A percentile compares a stretch with the other conserved stretches of the same genome.
These are phyloP conservation scores for Hydractinia echinata DNA, from an alignment of 30 jellyfish, hydroid and myxozoan species.

Conservation along the genomic window DNA sequence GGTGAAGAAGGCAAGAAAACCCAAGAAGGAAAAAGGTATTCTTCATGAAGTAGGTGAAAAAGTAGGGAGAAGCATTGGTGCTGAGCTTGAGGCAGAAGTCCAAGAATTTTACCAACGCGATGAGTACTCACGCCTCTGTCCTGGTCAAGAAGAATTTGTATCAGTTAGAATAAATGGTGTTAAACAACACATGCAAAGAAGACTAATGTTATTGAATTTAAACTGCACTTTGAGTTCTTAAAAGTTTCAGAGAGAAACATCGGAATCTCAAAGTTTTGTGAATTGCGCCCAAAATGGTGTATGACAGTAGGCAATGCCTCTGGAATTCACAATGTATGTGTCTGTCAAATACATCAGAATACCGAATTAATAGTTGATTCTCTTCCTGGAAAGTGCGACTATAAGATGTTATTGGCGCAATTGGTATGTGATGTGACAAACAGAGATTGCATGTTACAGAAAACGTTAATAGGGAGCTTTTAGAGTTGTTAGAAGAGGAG, in stretches of 20 bases:
- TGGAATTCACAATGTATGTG: constrained; percentile 33
- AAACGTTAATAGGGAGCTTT: not conserved
- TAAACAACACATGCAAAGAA: constrained; percentile 1
- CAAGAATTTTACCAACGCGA: constrained; percentile 18
- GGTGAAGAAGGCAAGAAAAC: not conserved
- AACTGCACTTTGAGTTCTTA: constrained; percentile 7
- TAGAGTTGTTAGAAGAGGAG: not conserved
- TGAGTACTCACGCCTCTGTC: constrained; percentile 29
- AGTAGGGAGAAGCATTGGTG: constrained; percentile 12
- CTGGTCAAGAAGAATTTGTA: constrained; percentile 27
- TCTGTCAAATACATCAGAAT: constrained; percentile 20
- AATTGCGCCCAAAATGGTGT: constrained; percentile 19
- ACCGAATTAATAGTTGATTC: constrained; percentile 10
- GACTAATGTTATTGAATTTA: constrained; percentile 5
- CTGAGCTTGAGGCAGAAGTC: constrained; percentile 11
- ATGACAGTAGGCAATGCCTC: constrained; percentile 7
- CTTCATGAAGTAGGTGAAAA: not conserved
- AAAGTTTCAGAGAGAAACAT: not conserved
- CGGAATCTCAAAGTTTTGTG: constrained; percentile 1
- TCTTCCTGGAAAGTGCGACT: constrained; percentile 1
- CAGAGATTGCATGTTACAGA: not conserved
- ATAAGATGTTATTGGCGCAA: constrained; percentile 12
- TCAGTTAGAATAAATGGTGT: constrained; percentile 15
- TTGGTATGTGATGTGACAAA: constrained; percentile 17
- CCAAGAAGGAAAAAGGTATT: constrained; percentile 1